Conservation (phyloP, 92 coral and sea anemone species). For the Siderastrea radians region DNA sequence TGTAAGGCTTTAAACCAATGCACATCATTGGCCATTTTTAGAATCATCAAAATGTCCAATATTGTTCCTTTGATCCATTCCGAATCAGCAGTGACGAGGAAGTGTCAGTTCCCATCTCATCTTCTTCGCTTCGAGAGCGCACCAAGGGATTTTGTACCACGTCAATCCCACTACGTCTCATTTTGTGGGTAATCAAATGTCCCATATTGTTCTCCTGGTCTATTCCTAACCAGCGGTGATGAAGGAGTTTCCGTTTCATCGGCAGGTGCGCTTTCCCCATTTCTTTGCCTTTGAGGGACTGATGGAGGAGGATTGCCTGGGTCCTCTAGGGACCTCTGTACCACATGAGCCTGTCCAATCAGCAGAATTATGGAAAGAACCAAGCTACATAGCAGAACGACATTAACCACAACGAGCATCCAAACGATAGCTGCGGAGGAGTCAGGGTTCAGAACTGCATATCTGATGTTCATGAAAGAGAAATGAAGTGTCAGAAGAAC, state of each 20-base stretch:
- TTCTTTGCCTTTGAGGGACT: background rate
- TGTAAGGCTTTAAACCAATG: too few species aligned
- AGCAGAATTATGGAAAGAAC: slow-evolving; percentile 25
- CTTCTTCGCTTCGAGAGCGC: too few species aligned
- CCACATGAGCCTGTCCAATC: background rate
- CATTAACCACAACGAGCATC: slow-evolving; percentile 44
- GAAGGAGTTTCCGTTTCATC: background rate
- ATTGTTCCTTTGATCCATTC: too few species aligned
- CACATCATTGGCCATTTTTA: too few species aligned
- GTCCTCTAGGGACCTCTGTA: background rate
- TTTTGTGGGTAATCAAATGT: background rate
- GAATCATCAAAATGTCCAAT: too few species aligned
- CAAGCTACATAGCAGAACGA: slow-evolving; percentile 10
- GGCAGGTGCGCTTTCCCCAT: background rate
- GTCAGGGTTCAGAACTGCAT: slow-evolving; percentile 39
- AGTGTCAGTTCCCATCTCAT: too few species aligned
- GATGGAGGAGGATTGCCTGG: background rate
- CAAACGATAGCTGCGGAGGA: slow-evolving; percentile 41
- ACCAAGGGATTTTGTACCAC: too few species aligned
- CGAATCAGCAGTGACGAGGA: too few species aligned
- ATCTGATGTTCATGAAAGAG: slow-evolving; percentile 64
- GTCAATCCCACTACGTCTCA: too few species aligned
- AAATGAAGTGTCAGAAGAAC: slow-evolving; percentile 64
- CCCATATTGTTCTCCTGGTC: slow-evolving; percentile 12
- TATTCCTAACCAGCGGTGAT: background rate